A percentile compares a stretch with the other conserved stretches of the same genome.
Evolutionary conservation across 2,888 invertebrate genomes (phyloP).

Genomic region (Nemoura dubitans): DNA sequence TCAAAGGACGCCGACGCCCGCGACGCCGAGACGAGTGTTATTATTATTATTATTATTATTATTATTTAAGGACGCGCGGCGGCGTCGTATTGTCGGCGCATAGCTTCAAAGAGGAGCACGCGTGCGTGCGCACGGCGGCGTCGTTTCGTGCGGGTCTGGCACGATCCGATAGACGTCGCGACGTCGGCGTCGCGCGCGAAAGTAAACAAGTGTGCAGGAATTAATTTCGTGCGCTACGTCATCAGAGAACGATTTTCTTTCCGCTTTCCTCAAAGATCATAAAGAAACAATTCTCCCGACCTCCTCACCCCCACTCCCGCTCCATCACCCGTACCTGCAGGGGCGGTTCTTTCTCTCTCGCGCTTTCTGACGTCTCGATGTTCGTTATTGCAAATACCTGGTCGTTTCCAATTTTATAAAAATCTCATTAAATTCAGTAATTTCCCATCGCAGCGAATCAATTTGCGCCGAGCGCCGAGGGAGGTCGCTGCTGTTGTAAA

Average conservation of each 20-base stretch:
- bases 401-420: background rate
- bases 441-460: background rate
- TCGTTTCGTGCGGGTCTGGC: background rate
- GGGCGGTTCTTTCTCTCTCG: no score
- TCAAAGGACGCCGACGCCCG: background rate
- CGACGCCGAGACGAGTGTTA: background rate
- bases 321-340: no score
- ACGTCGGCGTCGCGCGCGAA: background rate
- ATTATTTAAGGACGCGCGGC: background rate
- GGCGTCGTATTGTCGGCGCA: background rate
- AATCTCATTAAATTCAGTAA: background rate
- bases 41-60: constrained; percentile 12
- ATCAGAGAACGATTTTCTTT: no score
- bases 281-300: no score
- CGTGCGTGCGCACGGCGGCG: no score
- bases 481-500: no score
- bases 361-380: no score
- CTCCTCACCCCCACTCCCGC: no score
- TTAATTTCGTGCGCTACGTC: no score
- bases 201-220: background rate
- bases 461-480: background rate
- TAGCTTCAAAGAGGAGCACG: background rate
- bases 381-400: background rate
- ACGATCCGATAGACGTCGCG: no score
- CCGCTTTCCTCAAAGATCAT: no score